Percentiles rank a stretch among this genome's conserved stretches.
Conservation (phyloP, 2,797 vertebrate genomes). For the Peromyscus eremicus region DNA sequence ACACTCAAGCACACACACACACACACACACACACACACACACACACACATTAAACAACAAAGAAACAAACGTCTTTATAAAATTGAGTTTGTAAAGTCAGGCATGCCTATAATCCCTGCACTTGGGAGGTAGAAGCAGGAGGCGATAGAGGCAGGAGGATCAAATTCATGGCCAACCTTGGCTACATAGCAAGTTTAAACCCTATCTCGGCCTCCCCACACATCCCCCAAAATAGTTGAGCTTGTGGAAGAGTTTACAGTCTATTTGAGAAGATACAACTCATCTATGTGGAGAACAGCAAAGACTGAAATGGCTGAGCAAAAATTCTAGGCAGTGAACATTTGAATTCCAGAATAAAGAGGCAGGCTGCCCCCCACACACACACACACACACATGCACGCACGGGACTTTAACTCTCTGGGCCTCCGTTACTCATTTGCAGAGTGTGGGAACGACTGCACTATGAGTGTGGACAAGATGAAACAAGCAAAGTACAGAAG, state of each 20-base stretch:
- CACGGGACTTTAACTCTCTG: not conserved
- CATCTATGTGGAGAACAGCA: not conserved
- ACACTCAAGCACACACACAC: not conserved
- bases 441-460: not conserved
- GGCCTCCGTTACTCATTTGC: not conserved
- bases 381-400: no score
- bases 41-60: no score
- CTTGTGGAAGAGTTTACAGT: not conserved
- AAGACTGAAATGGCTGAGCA: not conserved
- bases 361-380: not conserved
- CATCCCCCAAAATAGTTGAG: not conserved
- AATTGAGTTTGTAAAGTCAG: not conserved
- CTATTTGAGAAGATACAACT: conserved; percentile 6
- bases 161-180: not conserved
- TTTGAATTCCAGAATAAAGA: not conserved
- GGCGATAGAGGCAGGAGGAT: not conserved
- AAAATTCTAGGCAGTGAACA: not conserved
- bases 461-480: conserved; percentile 16
- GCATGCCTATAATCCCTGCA: not conserved
- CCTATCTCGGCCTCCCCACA: not conserved
- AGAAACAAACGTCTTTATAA: not conserved
- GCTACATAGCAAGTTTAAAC: not conserved
- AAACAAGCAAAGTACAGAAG: not conserved
- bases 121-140: not conserved
- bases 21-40: no score